A percentile compares a stretch with the other conserved stretches of the same genome.
phyloP scores from a whole-genome alignment of 2,113 vertebrate genomes.

The Microcebus ravelobensis region DNA sequence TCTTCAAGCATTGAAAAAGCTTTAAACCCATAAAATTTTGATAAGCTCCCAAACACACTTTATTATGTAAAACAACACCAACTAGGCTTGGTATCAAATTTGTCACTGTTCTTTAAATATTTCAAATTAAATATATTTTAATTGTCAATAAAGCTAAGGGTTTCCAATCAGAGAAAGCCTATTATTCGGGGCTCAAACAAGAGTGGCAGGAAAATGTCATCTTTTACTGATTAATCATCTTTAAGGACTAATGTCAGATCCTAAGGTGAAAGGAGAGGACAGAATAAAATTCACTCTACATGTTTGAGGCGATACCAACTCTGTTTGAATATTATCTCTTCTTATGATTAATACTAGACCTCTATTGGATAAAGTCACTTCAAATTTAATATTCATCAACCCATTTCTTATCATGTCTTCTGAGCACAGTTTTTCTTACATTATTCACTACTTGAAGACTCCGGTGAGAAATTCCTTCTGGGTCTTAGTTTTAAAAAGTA shows the following conservation, averaged over 20 bases:
- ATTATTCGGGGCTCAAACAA: neutral
- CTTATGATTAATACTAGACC: neutral
- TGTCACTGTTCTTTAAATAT: neutral
- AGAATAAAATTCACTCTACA: neutral
- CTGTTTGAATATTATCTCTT: neutral
- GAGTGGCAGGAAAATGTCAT: neutral
- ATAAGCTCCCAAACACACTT: rapidly evolving
- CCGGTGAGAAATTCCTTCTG: neutral
- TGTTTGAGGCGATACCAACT: neutral
- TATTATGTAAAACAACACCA: neutral
- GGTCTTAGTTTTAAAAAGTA: neutral
- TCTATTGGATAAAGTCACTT: neutral
- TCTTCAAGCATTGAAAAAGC: neutral
- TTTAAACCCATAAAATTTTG: neutral
- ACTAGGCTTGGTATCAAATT: neutral
- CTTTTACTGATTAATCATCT: neutral
- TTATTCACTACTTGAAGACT: conserved; percentile 49
- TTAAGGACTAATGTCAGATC: neutral
- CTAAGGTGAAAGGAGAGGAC: neutral
- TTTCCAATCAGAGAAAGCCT: neutral
- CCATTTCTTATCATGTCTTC: conserved; percentile 7
- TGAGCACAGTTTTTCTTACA: neutral
- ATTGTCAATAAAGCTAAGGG: neutral
- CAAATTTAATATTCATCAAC: neutral
- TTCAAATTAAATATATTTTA: neutral